Conservation (phyloP, 2,797 vertebrate genomes). For the Acanthurus lineatus region DNA sequence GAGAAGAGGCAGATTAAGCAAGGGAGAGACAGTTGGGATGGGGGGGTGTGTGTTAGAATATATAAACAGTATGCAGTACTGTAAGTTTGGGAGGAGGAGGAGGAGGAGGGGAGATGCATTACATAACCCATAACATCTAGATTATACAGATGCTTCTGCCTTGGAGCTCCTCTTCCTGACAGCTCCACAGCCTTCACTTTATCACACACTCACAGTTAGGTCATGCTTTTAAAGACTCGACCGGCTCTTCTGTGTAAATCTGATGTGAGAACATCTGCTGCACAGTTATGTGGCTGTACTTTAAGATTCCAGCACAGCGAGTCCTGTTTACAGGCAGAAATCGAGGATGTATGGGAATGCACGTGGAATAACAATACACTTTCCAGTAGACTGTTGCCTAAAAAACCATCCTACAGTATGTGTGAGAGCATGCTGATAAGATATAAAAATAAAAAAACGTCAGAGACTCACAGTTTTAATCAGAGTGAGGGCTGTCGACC, state of each 20-base stretch:
- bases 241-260: conserved; percentile 49
- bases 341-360: not conserved
- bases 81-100: conserved; percentile 47
- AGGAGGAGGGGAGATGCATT: conserved; percentile 47
- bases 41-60: conserved; percentile 34
- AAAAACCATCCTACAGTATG: not conserved
- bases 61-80: conserved; percentile 70
- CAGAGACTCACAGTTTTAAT: conserved; percentile 84
- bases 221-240: conserved; percentile 61
- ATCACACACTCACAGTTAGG: conserved; percentile 67
- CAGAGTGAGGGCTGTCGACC: conserved; percentile 91
- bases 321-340: conserved; percentile 15
- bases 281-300: conserved; percentile 8
- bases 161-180: conserved; percentile 61
- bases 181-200: conserved; percentile 63
- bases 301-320: not conserved
- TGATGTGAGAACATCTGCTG: conserved; percentile 42
- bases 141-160: conserved; percentile 78
- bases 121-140: conserved; percentile 76
- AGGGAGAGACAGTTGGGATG: conserved; percentile 15
- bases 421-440: not conserved
- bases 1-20: conserved; percentile 63
- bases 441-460: not conserved
- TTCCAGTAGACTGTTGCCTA: not conserved
- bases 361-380: not conserved